Base-by-base conservation (phyloP, 2,888 invertebrate genomes). In the Xestia sexstrigata region DNA sequence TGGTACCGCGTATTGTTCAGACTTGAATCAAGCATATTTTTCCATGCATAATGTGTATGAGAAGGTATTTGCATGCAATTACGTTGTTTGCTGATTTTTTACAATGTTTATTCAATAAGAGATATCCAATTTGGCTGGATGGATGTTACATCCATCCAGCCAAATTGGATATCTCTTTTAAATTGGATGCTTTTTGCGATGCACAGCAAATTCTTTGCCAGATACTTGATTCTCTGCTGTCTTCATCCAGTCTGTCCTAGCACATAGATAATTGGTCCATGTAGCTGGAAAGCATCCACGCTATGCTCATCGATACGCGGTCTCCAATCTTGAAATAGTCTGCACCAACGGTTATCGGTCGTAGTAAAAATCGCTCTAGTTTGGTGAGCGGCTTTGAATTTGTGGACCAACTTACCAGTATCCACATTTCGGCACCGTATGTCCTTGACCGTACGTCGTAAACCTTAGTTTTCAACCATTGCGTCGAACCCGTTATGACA, bases 1-100 rank as follows among this genome's bases (percentile, higher is more conserved):
- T 68, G 30, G 70, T 79, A 71, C 65, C 63, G 23, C 52, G 70
- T 81, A 84, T 86, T 88, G 78, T 88, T 79, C 78, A 66, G 66
- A 62, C 70, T 72, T 65, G 30, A 75, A 81, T 88, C 76, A 81
- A 69, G 63, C 66, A 39, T 85, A 76, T 74, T 74, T 79, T 65
- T 76, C 62, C 45, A 84, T 84, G 76, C 68, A 84, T 84, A 76
- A 68, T 74, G 70, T 45, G 39, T 69, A 62, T 73, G 47, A 75
- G 79, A 72, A 63, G 55, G 60, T 62, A 82, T 81, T 79, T 80
- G 65, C 79, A 82, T 80, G 76, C 42, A 82, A 76, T 70, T 69
- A 76, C 23, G 23, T 20, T 69, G 68, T 35, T 65, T n/a, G 42
- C 23, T 47, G 45, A 45, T 70, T 82, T 82, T 81, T 62, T 70